A percentile compares a stretch with the other conserved stretches of the same genome.
Conservation (phyloP, 1,140 invertebrate species). For the Leucophenga varia region DNA sequence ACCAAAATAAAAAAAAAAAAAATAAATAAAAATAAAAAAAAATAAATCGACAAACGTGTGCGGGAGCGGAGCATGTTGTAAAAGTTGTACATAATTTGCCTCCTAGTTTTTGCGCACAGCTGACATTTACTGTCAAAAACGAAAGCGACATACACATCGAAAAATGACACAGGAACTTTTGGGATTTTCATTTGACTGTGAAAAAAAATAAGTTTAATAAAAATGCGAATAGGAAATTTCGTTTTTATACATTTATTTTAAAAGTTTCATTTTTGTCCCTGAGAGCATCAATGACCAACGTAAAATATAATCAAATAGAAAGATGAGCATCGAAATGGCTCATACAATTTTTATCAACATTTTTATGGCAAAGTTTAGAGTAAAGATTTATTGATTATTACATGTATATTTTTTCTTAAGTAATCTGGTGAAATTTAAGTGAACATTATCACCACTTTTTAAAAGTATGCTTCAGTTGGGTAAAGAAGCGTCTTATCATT, state of each 20-base stretch:
- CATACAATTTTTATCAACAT: too few relatives aligned
- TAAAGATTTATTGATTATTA: too few relatives aligned
- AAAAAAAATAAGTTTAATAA: conserved; percentile 39
- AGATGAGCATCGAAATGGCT: too few relatives aligned
- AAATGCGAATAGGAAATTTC: conserved; percentile 52
- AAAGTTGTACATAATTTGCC: too few relatives aligned
- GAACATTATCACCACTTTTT: too few relatives aligned
- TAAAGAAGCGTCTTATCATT: too few relatives aligned
- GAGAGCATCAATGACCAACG: conserved; percentile 34
- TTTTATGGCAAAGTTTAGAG: too few relatives aligned
- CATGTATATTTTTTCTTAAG: too few relatives aligned
- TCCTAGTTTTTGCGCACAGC: conserved; percentile 14
- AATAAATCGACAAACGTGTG: background rate
- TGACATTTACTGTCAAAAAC: conserved; percentile 45
- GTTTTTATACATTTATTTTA: conserved; percentile 31
- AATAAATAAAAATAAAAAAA: conserved; percentile 5
- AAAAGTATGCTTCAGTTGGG: too few relatives aligned
- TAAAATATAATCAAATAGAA: conserved; percentile 46
- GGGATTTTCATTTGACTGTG: conserved; percentile 35
- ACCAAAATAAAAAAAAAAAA: conserved; percentile 20
- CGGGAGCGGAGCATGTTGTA: too few relatives aligned
- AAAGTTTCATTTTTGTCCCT: background rate
- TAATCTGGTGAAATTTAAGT: too few relatives aligned
- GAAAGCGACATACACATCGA: conserved; percentile 35
- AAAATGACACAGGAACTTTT: conserved; percentile 51